phyloP scores from a whole-genome alignment of 2,113 vertebrate genomes.

The Cyanistes caeruleus region DNA sequence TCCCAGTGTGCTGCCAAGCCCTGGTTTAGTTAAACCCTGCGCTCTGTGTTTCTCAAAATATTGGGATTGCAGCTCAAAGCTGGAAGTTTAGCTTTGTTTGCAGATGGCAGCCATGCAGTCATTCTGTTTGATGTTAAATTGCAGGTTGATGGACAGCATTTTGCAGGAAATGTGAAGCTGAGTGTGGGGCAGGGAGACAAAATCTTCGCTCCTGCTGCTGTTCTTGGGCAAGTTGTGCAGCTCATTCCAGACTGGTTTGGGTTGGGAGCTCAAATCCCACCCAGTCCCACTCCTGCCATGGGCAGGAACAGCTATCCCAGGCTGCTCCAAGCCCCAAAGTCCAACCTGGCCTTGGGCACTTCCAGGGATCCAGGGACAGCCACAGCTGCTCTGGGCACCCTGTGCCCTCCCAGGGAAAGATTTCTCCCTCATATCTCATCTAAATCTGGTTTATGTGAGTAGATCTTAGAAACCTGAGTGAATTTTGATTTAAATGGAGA shows the following conservation, averaged over 20 bases:
- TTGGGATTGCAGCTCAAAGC: background rate
- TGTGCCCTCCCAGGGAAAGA: background rate
- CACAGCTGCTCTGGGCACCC: background rate
- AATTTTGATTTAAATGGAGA: background rate
- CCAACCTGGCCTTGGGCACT: background rate
- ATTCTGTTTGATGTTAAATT: background rate
- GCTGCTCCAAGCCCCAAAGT: background rate
- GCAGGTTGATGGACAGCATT: background rate
- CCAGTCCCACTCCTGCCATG: background rate
- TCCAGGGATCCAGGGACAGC: background rate
- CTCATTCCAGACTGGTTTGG: background rate
- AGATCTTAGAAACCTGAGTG: background rate
- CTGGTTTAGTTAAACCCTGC: no score
- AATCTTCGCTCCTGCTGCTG: background rate
- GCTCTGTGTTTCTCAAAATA: background rate
- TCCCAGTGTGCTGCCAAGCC: background rate
- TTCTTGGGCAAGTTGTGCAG: rapidly evolving
- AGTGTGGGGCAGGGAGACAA: background rate
- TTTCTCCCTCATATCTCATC: background rate
- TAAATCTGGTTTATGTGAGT: background rate
- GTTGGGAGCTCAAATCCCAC: background rate
- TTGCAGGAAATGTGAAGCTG: background rate
- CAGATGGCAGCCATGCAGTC: background rate
- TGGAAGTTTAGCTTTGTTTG: background rate
- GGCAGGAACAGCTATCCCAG: background rate